phyloP scores from a whole-genome alignment of 1,140 invertebrate genomes.

The Venustaconcha ellipsiformis region DNA sequence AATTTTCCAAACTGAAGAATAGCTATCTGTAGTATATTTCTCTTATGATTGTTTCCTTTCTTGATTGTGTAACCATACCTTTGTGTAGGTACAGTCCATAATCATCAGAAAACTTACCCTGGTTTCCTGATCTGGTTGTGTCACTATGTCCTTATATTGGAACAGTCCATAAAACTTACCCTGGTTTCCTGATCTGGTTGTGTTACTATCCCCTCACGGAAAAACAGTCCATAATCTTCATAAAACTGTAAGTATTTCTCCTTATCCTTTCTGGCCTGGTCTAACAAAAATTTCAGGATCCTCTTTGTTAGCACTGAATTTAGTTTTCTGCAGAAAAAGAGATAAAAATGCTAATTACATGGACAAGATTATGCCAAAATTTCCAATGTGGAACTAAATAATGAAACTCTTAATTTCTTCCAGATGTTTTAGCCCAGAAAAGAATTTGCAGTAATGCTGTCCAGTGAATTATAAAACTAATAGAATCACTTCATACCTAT shows the following conservation, averaged over 20 bases:
- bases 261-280: constrained; percentile 86
- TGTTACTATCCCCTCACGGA: constrained; percentile 95
- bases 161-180: constrained; percentile 92
- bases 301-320: constrained; percentile 86
- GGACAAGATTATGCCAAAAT: too few species aligned
- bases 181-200: constrained; percentile 84
- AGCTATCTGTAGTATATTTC: too few species aligned
- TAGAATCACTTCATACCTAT: too few species aligned
- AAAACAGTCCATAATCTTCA: constrained; percentile 90
- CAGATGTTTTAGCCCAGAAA: too few species aligned
- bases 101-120: constrained; percentile 77
- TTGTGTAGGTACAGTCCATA: too few species aligned
- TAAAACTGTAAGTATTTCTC: constrained; percentile 90
- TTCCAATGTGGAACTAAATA: too few species aligned
- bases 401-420: too few species aligned
- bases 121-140: constrained; percentile 81
- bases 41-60: too few species aligned
- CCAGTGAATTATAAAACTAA: too few species aligned
- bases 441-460: too few species aligned
- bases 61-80: too few species aligned
- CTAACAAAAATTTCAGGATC: constrained; percentile 87
- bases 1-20: too few species aligned
- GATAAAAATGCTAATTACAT: not conserved
- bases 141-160: constrained; percentile 95
- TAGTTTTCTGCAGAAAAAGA: constrained; percentile 69